A percentile compares a stretch with the other conserved stretches of the same genome.
These are phyloP conservation scores for Gibbula magus DNA, from an alignment of 2,888 invertebrate species.

Conservation along the genomic window DNA sequence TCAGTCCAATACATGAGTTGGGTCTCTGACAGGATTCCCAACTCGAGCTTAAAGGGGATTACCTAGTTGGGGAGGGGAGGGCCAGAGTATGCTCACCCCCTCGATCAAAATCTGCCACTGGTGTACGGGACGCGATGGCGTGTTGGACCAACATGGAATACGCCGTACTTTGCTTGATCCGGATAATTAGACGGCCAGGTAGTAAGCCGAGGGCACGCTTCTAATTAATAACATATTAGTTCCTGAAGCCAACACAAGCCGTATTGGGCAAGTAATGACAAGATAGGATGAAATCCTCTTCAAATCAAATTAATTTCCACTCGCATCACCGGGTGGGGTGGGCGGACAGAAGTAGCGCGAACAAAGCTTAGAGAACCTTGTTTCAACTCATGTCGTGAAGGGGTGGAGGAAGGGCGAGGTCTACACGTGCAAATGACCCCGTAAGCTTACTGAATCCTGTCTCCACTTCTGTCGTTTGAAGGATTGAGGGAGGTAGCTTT, in stretches of 20 bases:
- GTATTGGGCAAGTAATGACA: background rate
- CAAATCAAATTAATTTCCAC: conserved; percentile 22
- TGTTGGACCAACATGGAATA: background rate
- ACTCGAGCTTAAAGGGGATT: background rate
- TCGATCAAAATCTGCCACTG: background rate
- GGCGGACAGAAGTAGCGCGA: background rate
- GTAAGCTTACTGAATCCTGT: too few relatives aligned
- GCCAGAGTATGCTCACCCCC: background rate
- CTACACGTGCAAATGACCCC: background rate
- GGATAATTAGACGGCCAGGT: background rate
- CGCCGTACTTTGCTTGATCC: background rate
- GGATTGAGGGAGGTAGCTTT: too few relatives aligned
- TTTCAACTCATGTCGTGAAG: background rate
- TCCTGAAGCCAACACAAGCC: background rate
- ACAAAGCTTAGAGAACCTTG: background rate
- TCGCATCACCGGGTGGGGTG: background rate
- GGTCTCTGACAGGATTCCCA: background rate
- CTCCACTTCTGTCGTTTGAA: too few relatives aligned
- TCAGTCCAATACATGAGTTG: background rate
- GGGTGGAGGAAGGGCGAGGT: background rate
- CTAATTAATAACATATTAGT: conserved; percentile 15
- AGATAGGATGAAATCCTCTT: conserved; percentile 17
- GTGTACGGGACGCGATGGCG: background rate
- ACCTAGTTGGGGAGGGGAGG: background rate
- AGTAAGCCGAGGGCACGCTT: background rate